Evolutionary conservation across 2,888 invertebrate genomes (phyloP).

Genomic region (Chrysotoxum bicinctum): DNA sequence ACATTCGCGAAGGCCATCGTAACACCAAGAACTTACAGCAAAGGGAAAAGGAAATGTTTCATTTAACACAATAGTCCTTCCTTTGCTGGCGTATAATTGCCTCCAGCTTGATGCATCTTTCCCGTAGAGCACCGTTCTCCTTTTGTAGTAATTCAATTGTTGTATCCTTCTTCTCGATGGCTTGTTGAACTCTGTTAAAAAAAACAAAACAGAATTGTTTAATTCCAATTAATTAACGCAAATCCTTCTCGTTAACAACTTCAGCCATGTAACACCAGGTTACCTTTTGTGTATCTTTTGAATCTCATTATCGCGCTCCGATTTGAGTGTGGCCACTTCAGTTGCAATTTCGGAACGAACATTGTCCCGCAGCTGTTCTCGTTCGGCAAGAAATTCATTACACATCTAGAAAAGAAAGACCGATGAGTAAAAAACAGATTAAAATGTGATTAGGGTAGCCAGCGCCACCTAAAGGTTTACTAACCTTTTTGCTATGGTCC

Average conservation of each 20-base stretch:
- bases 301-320: conserved; percentile 89
- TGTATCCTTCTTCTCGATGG: conserved; percentile 90
- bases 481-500: conserved; percentile 85
- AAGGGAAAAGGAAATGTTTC: conserved; percentile 53
- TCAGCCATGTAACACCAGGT: conserved; percentile 68
- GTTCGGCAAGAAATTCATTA: conserved; percentile 83
- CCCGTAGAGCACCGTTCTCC: conserved; percentile 87
- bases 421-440: conserved; percentile 2
- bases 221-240: conserved; percentile 47
- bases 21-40: conserved; percentile 3
- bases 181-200: conserved; percentile 87
- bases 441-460: not conserved
- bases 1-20: conserved; percentile 24
- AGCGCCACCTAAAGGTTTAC: not conserved
- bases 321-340: conserved; percentile 85
- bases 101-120: conserved; percentile 89
- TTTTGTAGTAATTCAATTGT: conserved; percentile 87
- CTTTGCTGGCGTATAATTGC: conserved; percentile 89
- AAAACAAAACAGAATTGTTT: conserved; percentile 15
- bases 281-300: conserved; percentile 91
- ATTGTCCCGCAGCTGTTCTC: conserved; percentile 83
- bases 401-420: conserved; percentile 78
- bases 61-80: conserved; percentile 85
- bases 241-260: conserved; percentile 22
- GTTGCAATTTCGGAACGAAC: conserved; percentile 85